phyloP scores from a whole-genome alignment of 30 jellyfish, hydroid and myxozoan species.

The Sanderia malayensis region DNA sequence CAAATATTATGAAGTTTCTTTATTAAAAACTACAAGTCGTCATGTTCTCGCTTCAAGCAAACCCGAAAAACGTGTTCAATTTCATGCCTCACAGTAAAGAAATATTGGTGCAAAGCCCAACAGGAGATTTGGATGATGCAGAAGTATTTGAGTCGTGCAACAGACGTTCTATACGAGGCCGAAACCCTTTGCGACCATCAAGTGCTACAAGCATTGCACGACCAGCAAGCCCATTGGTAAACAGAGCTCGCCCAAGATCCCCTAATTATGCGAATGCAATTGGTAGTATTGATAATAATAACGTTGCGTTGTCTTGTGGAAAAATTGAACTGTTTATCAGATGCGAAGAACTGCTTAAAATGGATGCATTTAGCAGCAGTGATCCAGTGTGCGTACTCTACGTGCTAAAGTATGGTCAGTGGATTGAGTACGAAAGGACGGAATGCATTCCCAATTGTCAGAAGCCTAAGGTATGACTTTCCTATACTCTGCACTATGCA shows the following conservation, averaged over 20 bases:
- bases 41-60: not conserved
- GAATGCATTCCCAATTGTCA: conserved; percentile 80
- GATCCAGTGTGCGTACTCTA: conserved; percentile 73
- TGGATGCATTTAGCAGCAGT: conserved; percentile 73
- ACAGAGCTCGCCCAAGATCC: conserved; percentile 31
- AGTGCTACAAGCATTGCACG: conserved; percentile 16
- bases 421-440: conserved; percentile 81
- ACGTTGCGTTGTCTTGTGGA: too few species aligned
- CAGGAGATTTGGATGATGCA: not conserved
- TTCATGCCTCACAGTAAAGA: not conserved
- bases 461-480: conserved; percentile 56
- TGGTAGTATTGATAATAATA: too few species aligned
- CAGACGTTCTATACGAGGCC: conserved; percentile 22
- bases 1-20: too few species aligned
- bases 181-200: conserved; percentile 45
- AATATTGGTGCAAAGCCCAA: conserved; percentile 7
- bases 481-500: too few species aligned
- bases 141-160: not conserved
- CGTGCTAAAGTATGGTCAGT: conserved; percentile 67
- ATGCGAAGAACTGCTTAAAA: conserved; percentile 69
- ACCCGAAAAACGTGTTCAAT: not conserved
- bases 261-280: conserved; percentile 12
- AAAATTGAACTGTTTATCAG: conserved; percentile 55
- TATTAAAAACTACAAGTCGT: too few species aligned
- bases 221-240: conserved; percentile 20